A percentile compares a stretch with the other conserved stretches of the same genome.
Conservation (phyloP, 2,888 invertebrate species). For the Drepana falcataria region DNA sequence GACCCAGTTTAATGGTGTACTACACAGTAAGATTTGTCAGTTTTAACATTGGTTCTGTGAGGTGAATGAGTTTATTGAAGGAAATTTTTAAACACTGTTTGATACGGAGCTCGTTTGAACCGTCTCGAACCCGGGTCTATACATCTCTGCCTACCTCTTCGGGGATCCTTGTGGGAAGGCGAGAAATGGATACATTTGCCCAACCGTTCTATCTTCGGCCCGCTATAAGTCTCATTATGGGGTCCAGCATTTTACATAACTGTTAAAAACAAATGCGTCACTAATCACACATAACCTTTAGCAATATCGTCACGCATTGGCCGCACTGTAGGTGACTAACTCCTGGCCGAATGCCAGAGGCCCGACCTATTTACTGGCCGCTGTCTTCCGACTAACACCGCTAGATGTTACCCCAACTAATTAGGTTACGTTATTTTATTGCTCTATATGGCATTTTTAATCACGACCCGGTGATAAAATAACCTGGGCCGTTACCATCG, state of each 20-base stretch:
- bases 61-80: neutral
- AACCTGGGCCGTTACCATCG: neutral
- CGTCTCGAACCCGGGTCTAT: too few relatives aligned
- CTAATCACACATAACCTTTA: slow-evolving; percentile 61
- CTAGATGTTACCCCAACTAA: slow-evolving; percentile 41
- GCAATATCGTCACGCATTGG: slow-evolving; percentile 49
- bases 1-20: neutral
- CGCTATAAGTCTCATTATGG: neutral
- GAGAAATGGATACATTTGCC: too few relatives aligned
- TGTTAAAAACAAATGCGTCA: slow-evolving; percentile 7
- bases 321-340: slow-evolving; percentile 60
- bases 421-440: slow-evolving; percentile 50
- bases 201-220: too few relatives aligned
- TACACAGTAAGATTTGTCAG: too few relatives aligned
- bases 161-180: too few relatives aligned
- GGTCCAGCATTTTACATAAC: slow-evolving; percentile 1
- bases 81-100: too few relatives aligned
- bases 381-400: slow-evolving; percentile 57
- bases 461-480: neutral
- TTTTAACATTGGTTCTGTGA: neutral
- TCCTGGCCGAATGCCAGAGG: slow-evolving; percentile 59
- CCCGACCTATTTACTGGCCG: slow-evolving; percentile 68
- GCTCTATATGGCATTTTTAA: slow-evolving; percentile 31
- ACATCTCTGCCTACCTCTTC: too few relatives aligned
- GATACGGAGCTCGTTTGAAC: too few relatives aligned